These are phyloP conservation scores for Anodontia alba DNA, from an alignment of 2,888 invertebrate species.

Conservation along the genomic window DNA sequence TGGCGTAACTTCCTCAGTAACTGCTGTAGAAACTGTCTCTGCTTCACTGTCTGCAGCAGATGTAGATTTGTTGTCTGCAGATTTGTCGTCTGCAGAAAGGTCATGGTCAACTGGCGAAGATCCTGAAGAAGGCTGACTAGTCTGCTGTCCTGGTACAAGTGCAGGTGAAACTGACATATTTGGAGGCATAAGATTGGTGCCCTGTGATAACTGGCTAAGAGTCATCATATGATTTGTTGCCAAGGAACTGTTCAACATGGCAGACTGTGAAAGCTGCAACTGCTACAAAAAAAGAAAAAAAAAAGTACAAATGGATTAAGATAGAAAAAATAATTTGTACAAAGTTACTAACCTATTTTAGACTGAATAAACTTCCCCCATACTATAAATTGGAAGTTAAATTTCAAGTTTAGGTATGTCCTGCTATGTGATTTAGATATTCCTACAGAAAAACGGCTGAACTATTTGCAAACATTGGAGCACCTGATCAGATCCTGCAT, in stretches of 20 bases:
- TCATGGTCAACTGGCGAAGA: background rate
- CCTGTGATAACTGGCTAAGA: constrained; percentile 6
- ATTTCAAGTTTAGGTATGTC: too few relatives aligned
- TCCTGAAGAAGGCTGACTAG: background rate
- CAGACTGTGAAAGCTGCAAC: constrained; percentile 14
- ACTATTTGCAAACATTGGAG: too few relatives aligned
- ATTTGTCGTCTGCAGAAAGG: background rate
- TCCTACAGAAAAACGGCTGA: too few relatives aligned
- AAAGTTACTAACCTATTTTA: too few relatives aligned
- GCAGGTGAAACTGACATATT: background rate
- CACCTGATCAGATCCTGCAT: too few relatives aligned
- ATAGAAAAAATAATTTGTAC: too few relatives aligned
- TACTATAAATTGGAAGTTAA: too few relatives aligned
- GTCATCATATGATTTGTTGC: constrained; percentile 7
- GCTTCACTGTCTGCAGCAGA: background rate
- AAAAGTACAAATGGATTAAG: too few relatives aligned
- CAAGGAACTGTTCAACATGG: constrained; percentile 9
- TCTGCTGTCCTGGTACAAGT: background rate
- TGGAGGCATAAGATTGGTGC: background rate
- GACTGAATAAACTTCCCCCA: too few relatives aligned
- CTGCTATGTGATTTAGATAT: too few relatives aligned
- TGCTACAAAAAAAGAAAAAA: constrained; percentile 19
- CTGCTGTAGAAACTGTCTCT: constrained; percentile 24
- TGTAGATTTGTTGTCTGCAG: background rate
- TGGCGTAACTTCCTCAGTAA: constrained; percentile 67